Conservation (phyloP, 2,113 vertebrate species). For the Edolisoma coerulescens region DNA sequence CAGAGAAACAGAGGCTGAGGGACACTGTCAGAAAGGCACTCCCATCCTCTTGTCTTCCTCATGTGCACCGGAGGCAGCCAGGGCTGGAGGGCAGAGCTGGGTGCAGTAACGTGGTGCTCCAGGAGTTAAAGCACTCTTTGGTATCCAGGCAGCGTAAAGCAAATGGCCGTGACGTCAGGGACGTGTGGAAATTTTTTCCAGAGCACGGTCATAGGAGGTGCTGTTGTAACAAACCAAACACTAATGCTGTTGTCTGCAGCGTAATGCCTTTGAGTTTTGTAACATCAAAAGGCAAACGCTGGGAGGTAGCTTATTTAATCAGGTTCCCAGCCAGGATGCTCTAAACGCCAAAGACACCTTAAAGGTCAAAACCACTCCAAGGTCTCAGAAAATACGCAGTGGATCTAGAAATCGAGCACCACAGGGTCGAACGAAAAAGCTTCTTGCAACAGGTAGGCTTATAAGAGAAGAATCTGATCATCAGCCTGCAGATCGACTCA, state of each 20-base stretch:
- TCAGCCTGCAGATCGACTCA: background rate
- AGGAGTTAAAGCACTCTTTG: constrained; percentile 74
- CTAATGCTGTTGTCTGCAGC: constrained; percentile 48
- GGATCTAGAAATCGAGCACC: background rate
- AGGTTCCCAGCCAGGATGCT: constrained; percentile 42
- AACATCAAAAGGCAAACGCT: constrained; percentile 47
- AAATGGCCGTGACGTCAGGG: constrained; percentile 76
- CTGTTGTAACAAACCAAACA: constrained; percentile 69
- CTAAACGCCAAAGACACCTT: background rate
- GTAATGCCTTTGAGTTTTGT: constrained; percentile 40
- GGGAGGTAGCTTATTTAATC: constrained; percentile 36
- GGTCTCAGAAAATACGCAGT: background rate
- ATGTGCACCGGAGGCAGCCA: background rate
- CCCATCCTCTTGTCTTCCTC: background rate
- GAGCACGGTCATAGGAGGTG: constrained; percentile 68
- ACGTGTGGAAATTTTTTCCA: constrained; percentile 81
- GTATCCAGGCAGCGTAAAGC: constrained; percentile 78
- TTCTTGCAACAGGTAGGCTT: constrained; percentile 14
- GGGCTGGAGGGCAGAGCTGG: background rate
- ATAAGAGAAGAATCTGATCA: background rate
- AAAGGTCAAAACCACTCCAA: constrained; percentile 21
- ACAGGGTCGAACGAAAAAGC: background rate
- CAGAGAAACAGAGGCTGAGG: background rate
- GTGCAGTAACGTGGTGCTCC: background rate
- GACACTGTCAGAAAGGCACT: background rate